These are phyloP conservation scores for Hirudinaria manillensis DNA, from an alignment of 2,888 invertebrate genomes.

Conservation along the genomic window DNA sequence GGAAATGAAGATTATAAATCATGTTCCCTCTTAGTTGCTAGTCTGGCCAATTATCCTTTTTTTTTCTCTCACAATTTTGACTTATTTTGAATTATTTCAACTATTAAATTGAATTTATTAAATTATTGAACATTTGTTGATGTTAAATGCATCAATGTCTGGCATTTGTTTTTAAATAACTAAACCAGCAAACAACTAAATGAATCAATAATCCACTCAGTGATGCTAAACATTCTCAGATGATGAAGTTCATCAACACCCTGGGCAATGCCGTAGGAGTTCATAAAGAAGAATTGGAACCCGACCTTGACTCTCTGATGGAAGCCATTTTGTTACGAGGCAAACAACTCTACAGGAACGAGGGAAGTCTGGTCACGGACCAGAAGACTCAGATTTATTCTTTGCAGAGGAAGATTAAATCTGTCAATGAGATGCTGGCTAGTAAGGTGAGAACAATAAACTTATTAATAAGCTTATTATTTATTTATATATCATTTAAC, in stretches of 20 bases:
- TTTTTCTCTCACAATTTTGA: no score
- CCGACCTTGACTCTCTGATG: not conserved
- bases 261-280: not conserved
- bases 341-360: conserved; percentile 20
- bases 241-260: not conserved
- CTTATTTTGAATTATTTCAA: no score
- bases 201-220: not conserved
- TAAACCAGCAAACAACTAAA: not conserved
- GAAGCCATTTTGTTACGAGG: conserved; percentile 9
- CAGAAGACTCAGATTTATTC: conserved; percentile 10
- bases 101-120: no score
- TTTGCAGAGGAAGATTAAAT: conserved; percentile 17
- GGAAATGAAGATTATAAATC: no score
- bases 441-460: not conserved
- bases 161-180: not conserved
- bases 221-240: not conserved
- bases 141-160: no score
- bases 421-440: not conserved
- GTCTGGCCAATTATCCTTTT: no score
- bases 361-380: not conserved
- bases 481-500: no score
- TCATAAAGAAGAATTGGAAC: not conserved
- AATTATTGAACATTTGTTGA: no score
- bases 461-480: no score
- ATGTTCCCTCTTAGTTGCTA: no score